A percentile compares a stretch with the other conserved stretches of the same genome.
Conservation (phyloP, 2,113 vertebrate species). For the Ochotona curzoniae region DNA sequence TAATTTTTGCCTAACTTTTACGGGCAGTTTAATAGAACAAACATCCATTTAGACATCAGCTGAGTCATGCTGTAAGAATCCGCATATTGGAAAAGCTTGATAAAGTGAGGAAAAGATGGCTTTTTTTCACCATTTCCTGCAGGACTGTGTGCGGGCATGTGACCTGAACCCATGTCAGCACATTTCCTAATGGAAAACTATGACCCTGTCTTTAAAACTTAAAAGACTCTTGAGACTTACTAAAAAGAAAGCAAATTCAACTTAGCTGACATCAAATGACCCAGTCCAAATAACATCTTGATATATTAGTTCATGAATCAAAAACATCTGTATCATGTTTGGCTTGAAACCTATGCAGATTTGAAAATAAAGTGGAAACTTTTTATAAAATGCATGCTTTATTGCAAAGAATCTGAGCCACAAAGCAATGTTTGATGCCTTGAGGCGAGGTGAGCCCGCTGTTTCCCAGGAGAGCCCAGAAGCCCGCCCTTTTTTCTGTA, state of each 20-base stretch:
- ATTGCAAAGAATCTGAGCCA: slow-evolving; percentile 59
- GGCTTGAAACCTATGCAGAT: slow-evolving; percentile 41
- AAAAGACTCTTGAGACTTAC: slow-evolving; percentile 51
- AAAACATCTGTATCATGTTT: slow-evolving; percentile 58
- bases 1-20: slow-evolving; percentile 51
- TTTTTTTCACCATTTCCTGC: slow-evolving; percentile 44
- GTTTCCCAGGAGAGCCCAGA: neutral
- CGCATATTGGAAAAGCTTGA: neutral
- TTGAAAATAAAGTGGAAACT: slow-evolving; percentile 57
- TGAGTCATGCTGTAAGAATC: slow-evolving; percentile 28
- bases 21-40: slow-evolving; percentile 56
- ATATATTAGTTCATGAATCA: slow-evolving; percentile 54
- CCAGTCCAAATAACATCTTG: slow-evolving; percentile 38
- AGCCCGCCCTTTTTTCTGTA: neutral
- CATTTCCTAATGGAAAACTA: slow-evolving; percentile 62
- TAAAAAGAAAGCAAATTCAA: slow-evolving; percentile 4
- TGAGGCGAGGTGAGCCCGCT: too few relatives aligned
- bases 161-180: neutral
- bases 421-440: slow-evolving; percentile 35
- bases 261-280: slow-evolving; percentile 49
- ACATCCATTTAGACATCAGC: slow-evolving; percentile 44
- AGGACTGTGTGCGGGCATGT: neutral
- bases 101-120: slow-evolving; percentile 44
- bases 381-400: slow-evolving; percentile 45
- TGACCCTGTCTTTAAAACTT: slow-evolving; percentile 64